A percentile compares a stretch with the other conserved stretches of the same genome.
Conservation (phyloP, 2,113 vertebrate genomes). For the Serilophus lunatus region DNA sequence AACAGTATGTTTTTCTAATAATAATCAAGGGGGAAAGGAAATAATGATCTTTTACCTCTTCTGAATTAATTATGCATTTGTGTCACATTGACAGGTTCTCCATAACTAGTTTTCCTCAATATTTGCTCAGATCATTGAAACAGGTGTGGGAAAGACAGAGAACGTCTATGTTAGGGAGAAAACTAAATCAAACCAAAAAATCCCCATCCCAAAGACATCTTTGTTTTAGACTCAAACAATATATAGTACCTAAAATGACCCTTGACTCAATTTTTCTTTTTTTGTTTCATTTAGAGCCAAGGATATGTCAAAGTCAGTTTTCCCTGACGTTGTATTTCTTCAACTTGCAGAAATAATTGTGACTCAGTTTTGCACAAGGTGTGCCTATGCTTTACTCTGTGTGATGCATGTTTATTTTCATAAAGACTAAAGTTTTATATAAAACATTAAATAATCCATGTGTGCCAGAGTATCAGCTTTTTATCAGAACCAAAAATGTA, state of each 20-base stretch:
- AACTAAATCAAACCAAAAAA: not conserved
- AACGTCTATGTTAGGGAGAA: not conserved
- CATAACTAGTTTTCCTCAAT: not conserved
- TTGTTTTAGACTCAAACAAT: not conserved
- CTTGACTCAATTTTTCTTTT: not conserved
- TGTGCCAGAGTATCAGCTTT: not conserved
- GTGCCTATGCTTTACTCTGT: accelerated
- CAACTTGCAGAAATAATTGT: not conserved
- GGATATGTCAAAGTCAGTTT: not conserved
- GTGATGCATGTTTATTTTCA: not conserved
- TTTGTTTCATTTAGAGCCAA: not conserved
- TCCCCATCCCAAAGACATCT: accelerated
- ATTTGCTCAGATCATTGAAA: not conserved
- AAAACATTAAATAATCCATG: accelerated
- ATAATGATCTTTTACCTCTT: not conserved
- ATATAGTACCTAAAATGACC: not conserved
- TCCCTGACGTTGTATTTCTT: not conserved
- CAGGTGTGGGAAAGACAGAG: not conserved
- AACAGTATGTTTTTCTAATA: not conserved
- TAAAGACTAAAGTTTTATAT: not conserved
- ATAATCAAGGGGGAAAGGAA: not conserved
- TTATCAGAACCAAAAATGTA: not conserved
- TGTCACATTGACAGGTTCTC: not conserved
- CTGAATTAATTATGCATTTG: not conserved
- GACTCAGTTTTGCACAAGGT: not conserved